Evolutionary conservation across 2,888 invertebrate species (phyloP).

Genomic region (Philopedon plagiatum): DNA sequence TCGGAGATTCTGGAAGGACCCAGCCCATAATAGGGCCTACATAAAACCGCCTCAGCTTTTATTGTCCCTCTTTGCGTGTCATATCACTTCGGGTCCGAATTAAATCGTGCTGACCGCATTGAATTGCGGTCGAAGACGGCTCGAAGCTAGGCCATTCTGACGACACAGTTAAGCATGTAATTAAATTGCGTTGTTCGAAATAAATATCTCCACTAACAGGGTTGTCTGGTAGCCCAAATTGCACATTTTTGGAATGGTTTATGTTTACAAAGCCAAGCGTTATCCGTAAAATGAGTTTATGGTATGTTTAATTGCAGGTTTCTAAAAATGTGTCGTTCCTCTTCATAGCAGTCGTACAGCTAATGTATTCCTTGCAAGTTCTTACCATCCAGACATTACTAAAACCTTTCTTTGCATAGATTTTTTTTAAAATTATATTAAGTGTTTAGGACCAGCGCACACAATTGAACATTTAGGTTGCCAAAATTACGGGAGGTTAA

Average conservation of each 20-base stretch:
- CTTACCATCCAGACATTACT: too few species aligned
- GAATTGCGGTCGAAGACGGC: constrained; percentile 50
- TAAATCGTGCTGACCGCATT: constrained; percentile 55
- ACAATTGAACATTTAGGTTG: too few species aligned
- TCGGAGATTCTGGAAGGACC: constrained; percentile 46
- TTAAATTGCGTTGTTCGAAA: constrained; percentile 51
- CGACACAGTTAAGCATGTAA: constrained; percentile 61
- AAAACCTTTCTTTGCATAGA: too few species aligned
- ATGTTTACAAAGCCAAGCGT: constrained; percentile 32
- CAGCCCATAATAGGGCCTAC: constrained; percentile 41
- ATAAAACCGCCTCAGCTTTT: constrained; percentile 50
- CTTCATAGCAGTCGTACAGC: not conserved
- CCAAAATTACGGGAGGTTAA: too few species aligned
- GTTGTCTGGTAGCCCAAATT: constrained; percentile 16
- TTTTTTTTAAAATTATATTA: too few species aligned
- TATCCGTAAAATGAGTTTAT: constrained; percentile 37
- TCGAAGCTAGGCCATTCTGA: constrained; percentile 54
- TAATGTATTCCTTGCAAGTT: not conserved
- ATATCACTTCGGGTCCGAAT: constrained; percentile 50
- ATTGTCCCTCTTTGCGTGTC: constrained; percentile 50
- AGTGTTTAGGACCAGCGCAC: too few species aligned
- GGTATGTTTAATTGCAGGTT: constrained; percentile 25
- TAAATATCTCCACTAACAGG: constrained; percentile 37
- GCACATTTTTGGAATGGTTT: constrained; percentile 41
- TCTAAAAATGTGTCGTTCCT: constrained; percentile 19